A percentile compares a stretch with the other conserved stretches of the same genome.
phyloP scores from a whole-genome alignment of 1,140 invertebrate genomes.

The Pentalonia nigronervosa region DNA sequence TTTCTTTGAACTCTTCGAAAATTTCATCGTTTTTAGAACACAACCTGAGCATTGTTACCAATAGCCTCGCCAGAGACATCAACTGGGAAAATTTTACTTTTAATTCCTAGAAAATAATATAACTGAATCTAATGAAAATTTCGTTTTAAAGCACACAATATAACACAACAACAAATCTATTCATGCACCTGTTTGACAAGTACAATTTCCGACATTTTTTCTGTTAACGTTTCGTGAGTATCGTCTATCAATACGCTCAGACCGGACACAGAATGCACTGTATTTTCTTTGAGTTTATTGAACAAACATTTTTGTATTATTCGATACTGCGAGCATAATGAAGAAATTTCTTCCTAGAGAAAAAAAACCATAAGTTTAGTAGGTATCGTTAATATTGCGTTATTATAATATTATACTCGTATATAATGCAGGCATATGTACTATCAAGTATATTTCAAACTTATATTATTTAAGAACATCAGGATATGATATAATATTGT shows the following conservation, averaged over 20 bases:
- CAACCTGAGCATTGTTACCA: neutral
- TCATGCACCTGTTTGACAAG: neutral
- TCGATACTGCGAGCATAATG: constrained; percentile 24
- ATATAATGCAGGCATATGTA: neutral
- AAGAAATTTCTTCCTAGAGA: constrained; percentile 6
- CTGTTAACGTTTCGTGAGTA: constrained; percentile 17
- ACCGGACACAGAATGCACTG: constrained; percentile 28
- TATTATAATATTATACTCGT: neutral
- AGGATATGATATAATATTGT: no score
- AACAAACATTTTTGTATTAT: constrained; percentile 50
- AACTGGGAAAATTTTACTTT: constrained; percentile 34
- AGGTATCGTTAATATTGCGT: neutral
- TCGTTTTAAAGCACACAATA: neutral
- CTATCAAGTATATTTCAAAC: no score
- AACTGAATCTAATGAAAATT: neutral
- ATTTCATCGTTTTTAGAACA: constrained; percentile 37
- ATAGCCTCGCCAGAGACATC: constrained; percentile 16
- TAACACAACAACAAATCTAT: neutral
- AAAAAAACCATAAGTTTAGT: neutral
- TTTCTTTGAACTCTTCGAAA: constrained; percentile 35
- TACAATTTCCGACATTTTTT: constrained; percentile 3
- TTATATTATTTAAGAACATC: no score
- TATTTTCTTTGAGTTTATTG: constrained; percentile 55
- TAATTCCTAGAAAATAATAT: constrained; percentile 13
- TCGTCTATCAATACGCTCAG: constrained; percentile 38